Evolutionary conservation across 2,113 vertebrate species (phyloP).

Genomic region (Tauraco erythrolophus): DNA sequence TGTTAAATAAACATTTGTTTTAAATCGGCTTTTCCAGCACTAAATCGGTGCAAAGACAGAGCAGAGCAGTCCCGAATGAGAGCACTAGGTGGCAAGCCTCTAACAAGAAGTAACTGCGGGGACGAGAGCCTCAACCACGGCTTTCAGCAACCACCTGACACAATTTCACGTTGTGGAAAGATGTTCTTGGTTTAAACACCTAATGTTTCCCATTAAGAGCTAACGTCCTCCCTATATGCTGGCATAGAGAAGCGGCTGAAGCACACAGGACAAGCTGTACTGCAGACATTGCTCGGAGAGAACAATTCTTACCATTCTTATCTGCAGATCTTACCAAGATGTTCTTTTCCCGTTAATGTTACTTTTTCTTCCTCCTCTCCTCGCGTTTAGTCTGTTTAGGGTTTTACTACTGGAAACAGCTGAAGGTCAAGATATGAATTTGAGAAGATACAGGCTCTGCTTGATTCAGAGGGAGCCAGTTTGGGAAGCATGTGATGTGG

Average conservation of each 20-base stretch:
- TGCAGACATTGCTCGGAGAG: neutral
- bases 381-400: neutral
- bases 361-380: neutral
- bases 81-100: conserved; percentile 64
- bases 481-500: neutral
- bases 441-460: neutral
- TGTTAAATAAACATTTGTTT: rapidly evolving
- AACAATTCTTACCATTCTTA: conserved; percentile 19
- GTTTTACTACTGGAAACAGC: neutral
- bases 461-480: neutral
- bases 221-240: neutral
- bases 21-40: neutral
- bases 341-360: conserved; percentile 5
- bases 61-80: neutral
- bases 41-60: neutral
- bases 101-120: neutral
- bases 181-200: neutral
- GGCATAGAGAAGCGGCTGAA: neutral
- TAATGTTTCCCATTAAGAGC: neutral
- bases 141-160: neutral
- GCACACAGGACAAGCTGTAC: neutral
- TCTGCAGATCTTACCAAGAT: conserved; percentile 27
- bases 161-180: neutral
- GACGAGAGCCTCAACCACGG: neutral
- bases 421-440: neutral